Conservation (phyloP, 2,113 vertebrate species). For the Etia nguti region DNA sequence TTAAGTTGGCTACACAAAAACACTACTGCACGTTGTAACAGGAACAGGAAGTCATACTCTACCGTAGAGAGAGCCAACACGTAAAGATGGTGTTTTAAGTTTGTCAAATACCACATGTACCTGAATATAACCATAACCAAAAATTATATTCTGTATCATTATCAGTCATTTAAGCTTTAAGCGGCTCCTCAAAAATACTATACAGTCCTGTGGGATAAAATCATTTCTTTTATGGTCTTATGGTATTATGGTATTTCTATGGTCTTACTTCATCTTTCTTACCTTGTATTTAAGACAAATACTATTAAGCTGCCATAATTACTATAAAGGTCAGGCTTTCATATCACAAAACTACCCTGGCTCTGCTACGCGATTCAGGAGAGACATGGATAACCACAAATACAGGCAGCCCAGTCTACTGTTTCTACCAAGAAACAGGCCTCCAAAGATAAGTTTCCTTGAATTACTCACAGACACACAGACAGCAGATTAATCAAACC, state of each 20-base stretch:
- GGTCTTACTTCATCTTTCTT: background rate
- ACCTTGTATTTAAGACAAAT: background rate
- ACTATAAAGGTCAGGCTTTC: slow-evolving; percentile 16
- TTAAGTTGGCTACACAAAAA: background rate
- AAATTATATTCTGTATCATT: background rate
- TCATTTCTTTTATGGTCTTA: background rate
- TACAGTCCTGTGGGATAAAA: background rate
- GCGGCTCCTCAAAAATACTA: background rate
- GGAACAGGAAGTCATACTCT: background rate
- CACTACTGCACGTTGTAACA: background rate
- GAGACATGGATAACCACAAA: slow-evolving; percentile 38
- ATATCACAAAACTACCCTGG: background rate
- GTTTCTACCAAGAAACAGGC: background rate
- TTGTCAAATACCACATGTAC: background rate
- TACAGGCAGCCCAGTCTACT: slow-evolving; percentile 38
- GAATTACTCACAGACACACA: slow-evolving; percentile 32
- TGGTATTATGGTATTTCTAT: too few species aligned
- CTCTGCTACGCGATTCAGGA: slow-evolving; percentile 3
- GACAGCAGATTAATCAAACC: slow-evolving; percentile 40
- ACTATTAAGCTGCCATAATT: background rate
- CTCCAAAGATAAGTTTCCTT: slow-evolving; percentile 31
- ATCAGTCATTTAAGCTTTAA: background rate
- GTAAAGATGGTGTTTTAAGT: background rate
- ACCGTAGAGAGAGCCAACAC: background rate
- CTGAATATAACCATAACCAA: background rate